Percentiles rank a stretch among this genome's conserved stretches.
Evolutionary conservation across 1,140 invertebrate species (phyloP).

Genomic region (Plutomurus gul): DNA sequence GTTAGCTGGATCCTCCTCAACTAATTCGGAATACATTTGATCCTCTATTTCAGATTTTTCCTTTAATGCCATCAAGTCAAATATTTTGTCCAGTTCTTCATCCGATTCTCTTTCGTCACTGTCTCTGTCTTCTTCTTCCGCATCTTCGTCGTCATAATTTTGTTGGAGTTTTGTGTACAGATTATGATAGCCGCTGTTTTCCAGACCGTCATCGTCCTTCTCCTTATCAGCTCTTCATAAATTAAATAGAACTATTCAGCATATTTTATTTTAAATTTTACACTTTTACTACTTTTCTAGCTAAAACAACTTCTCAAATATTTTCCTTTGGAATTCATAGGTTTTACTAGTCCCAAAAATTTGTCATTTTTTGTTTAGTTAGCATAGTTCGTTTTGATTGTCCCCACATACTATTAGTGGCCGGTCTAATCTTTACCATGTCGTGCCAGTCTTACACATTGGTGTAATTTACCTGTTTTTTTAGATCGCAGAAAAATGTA

Average conservation of each 20-base stretch:
- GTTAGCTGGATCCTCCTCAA: slow-evolving; percentile 31
- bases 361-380: no score
- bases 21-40: neutral
- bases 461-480: no score
- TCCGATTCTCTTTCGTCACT: neutral
- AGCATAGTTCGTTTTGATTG: no score
- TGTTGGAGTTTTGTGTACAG: neutral
- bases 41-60: neutral
- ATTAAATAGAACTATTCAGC: neutral
- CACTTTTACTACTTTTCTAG: no score
- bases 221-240: neutral
- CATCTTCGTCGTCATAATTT: neutral
- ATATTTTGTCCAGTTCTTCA: neutral
- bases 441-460: no score
- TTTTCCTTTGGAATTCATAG: no score
- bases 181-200: neutral
- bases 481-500: no score
- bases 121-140: neutral
- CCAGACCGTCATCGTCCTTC: neutral
- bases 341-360: no score
- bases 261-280: neutral
- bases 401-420: no score
- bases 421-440: no score
- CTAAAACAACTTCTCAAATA: no score
- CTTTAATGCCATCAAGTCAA: slow-evolving; percentile 14